Evolutionary conservation across 2,888 invertebrate species (phyloP).

Genomic region (Sepiola atlantica): DNA sequence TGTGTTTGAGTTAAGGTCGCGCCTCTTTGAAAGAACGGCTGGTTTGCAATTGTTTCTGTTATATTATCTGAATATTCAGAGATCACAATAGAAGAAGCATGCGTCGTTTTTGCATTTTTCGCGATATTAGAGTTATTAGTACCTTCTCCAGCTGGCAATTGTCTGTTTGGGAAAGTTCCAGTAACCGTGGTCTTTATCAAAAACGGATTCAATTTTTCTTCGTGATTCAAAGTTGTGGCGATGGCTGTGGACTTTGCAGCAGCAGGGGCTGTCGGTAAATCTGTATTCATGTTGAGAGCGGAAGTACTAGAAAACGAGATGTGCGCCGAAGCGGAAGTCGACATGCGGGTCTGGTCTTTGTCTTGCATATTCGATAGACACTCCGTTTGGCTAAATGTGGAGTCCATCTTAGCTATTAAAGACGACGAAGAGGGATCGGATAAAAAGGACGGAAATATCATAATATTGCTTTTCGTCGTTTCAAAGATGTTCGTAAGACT

Average conservation of each 20-base stretch:
- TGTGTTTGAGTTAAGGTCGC: neutral
- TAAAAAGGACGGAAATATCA: constrained; percentile 1
- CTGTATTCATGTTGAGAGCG: neutral
- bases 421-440: neutral
- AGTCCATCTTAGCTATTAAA: neutral
- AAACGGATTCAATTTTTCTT: neutral
- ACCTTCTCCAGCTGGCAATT: neutral
- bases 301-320: neutral
- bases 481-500: neutral
- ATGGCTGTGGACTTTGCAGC: neutral
- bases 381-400: neutral
- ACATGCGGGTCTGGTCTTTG: neutral
- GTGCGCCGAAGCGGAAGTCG: neutral
- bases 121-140: neutral
- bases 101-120: neutral
- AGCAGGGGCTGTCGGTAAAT: neutral
- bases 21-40: neutral
- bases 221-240: neutral
- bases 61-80: neutral
- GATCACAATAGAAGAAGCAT: neutral
- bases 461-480: neutral
- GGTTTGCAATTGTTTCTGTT: neutral
- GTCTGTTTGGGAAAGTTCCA: neutral
- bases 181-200: neutral
- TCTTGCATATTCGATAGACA: neutral